phyloP scores from a whole-genome alignment of 2,113 vertebrate genomes.

The Thinocorus orbignyianus region DNA sequence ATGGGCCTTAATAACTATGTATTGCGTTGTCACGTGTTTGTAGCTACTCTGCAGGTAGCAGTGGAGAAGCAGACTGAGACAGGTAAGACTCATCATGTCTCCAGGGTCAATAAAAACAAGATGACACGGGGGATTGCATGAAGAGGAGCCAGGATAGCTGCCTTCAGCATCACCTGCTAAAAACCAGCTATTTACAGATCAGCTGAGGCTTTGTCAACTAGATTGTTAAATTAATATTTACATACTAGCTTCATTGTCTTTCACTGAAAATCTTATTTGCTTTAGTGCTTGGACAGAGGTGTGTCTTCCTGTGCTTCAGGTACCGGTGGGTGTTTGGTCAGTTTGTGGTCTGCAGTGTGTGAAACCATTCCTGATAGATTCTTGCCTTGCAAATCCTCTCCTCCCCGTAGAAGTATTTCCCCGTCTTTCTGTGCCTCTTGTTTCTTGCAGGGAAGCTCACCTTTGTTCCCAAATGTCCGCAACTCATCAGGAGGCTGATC shows the following conservation, averaged over 20 bases:
- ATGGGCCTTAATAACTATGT: constrained; percentile 43
- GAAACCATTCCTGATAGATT: constrained; percentile 13
- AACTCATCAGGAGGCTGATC: constrained; percentile 40
- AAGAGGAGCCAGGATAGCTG: constrained; percentile 26
- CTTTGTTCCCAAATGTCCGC: constrained; percentile 46
- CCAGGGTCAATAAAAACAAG: constrained; percentile 9
- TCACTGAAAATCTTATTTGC: constrained; percentile 51
- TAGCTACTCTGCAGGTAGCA: constrained; percentile 28
- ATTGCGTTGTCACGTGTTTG: constrained; percentile 32
- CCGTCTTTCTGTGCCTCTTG: background rate
- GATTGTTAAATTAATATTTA: constrained; percentile 65
- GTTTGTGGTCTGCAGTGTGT: background rate
- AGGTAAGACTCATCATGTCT: background rate
- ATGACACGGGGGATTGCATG: constrained; percentile 24
- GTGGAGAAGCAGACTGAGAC: background rate
- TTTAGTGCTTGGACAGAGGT: background rate
- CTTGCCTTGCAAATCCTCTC: constrained; percentile 12
- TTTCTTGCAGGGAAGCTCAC: constrained; percentile 42
- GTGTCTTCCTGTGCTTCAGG: background rate
- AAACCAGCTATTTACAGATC: constrained; percentile 58
- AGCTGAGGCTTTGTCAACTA: constrained; percentile 42
- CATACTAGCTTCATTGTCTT: constrained; percentile 26
- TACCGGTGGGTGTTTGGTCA: background rate
- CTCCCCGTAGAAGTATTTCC: background rate
- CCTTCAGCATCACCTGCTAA: constrained; percentile 56